Evolutionary conservation across 2,888 invertebrate species (phyloP), one percentile per base, ranked within the genome.

Genomic region (Cryptus viduatorius): DNA sequence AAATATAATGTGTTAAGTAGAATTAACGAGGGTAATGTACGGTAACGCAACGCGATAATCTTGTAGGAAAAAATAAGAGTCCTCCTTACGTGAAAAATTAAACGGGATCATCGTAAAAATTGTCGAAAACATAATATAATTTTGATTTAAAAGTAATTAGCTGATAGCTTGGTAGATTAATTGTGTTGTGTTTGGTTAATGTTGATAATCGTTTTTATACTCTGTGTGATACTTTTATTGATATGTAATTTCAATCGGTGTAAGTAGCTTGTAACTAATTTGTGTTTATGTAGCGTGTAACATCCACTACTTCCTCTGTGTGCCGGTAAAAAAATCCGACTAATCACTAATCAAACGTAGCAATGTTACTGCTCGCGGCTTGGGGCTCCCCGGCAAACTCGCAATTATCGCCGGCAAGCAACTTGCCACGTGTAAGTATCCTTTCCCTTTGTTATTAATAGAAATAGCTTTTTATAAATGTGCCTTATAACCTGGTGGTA

Each of bases 211-310:
- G 19, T 24, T 72, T 65, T 56, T 67, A 67, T 77, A 65, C 19
- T 19, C 8, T 76, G 79, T 75, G 79, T 79, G 50, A 31, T 50
- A 31, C 19, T 72, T 14, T 46, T 42, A 75, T 61, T 71, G 59
- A 48, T 67, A 65, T 56, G 67, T 59, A 50, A 82, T 79, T 81
- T 77, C 87, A 85, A 89, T 78, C 84, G 87, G 86, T 88, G 88
- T 92, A 92, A 90, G 90, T 91, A 92, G 91, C 91, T 92, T 92
- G 92, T 92, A 93, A 93, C 93, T 93, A 93, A 93, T 93, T 90
- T 93, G 92, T 93, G 90, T 93, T 93, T 92, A 93, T 92, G 92
- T 93, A 92, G 93, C 92, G 90, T 92, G 92, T 93, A 93, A 93
- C 88, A 86, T 90, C 89, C 89, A 89, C 89, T 90, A 91, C 91